Conservation (phyloP, 2,797 vertebrate species). For the Scolopax rusticola region DNA sequence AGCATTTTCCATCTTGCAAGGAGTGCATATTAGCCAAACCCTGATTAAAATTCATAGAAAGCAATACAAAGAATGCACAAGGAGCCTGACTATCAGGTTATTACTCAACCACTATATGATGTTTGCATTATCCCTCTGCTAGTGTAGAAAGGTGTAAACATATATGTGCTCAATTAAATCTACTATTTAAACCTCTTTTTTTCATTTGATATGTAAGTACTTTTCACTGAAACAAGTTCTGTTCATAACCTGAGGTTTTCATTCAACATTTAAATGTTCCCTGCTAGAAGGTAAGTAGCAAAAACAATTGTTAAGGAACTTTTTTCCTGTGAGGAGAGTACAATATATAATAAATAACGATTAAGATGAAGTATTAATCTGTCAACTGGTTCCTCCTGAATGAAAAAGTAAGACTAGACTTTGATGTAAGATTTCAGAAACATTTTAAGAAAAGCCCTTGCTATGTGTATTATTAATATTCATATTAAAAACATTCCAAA, state of each 20-base stretch:
- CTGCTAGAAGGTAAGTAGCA: background rate
- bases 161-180: background rate
- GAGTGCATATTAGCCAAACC: background rate
- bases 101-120: constrained; percentile 8
- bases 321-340: background rate
- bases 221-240: background rate
- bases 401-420: background rate
- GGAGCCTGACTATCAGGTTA: constrained; percentile 21
- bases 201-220: background rate
- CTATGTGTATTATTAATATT: constrained; percentile 5
- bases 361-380: background rate
- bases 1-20: background rate
- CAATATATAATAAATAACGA: background rate
- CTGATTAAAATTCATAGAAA: constrained; percentile 40
- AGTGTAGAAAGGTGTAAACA: background rate
- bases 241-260: background rate
- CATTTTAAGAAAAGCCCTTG: background rate
- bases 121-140: background rate
- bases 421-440: background rate
- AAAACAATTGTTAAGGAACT: background rate
- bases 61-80: constrained; percentile 48
- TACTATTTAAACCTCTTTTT: background rate
- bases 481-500: constrained; percentile 19
- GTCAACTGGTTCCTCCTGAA: background rate
- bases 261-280: background rate